phyloP scores from a whole-genome alignment of 2,113 vertebrate genomes.

The Poeciliopsis turrubarensis region DNA sequence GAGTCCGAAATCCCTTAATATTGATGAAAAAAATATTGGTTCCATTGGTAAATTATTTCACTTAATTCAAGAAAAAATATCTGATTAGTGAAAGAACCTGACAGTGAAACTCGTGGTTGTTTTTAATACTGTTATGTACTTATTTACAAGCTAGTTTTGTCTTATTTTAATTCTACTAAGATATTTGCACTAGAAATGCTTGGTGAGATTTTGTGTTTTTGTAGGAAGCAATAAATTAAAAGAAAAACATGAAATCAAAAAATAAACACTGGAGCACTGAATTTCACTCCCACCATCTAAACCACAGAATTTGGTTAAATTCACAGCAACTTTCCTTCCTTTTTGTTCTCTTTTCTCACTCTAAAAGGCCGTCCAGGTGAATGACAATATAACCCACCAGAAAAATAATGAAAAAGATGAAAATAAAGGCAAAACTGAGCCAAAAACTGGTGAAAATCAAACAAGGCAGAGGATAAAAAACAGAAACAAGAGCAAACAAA shows the following conservation, averaged over 20 bases:
- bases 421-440: slow-evolving; percentile 53
- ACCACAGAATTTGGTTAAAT: slow-evolving; percentile 20
- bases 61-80: no score
- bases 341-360: slow-evolving; percentile 18
- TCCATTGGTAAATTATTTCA: no score
- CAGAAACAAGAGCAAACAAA: slow-evolving; percentile 34
- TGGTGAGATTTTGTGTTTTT: no score
- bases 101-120: no score
- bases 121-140: no score
- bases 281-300: slow-evolving; percentile 1
- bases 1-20: no score
- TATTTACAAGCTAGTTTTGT: no score
- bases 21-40: no score
- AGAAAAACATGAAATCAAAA: slow-evolving; percentile 8
- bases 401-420: slow-evolving; percentile 16
- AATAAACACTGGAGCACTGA: not conserved
- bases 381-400: slow-evolving; percentile 35
- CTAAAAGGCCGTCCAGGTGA: slow-evolving; percentile 78
- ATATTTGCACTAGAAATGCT: no score
- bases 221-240: slow-evolving; percentile 32
- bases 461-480: slow-evolving; percentile 28
- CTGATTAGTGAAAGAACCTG: no score
- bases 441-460: slow-evolving; percentile 38
- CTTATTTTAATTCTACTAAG: no score
- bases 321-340: slow-evolving; percentile 7